These are phyloP conservation scores for Drosophila ananassae DNA, from an alignment of 1,140 invertebrate genomes.

Conservation along the genomic window DNA sequence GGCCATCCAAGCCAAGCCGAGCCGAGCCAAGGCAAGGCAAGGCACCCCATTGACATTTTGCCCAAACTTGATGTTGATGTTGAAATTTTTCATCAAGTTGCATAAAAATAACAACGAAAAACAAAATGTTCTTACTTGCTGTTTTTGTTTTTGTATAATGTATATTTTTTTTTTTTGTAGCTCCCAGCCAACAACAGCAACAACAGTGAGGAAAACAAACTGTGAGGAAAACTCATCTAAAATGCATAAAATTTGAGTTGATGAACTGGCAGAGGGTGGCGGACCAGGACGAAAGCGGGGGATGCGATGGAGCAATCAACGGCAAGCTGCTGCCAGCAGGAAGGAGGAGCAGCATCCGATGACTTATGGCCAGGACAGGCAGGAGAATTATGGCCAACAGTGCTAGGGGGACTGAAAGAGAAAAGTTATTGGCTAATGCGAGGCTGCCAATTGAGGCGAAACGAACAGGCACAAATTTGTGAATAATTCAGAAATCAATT, in stretches of 20 bases:
- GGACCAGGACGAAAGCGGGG: conserved; percentile 4
- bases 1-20: conserved; percentile 1
- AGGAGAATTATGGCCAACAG: conserved; percentile 10
- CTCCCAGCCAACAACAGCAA: conserved; percentile 32
- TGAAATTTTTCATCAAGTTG: conserved; percentile 83
- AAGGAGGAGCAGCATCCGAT: conserved; percentile 39
- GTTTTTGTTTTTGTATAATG: conserved; percentile 17
- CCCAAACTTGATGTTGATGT: conserved; percentile 82
- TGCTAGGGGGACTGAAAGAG: conserved; percentile 2
- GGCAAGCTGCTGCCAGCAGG: conserved; percentile 52
- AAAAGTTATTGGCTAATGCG: conserved; percentile 66
- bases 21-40: conserved; percentile 35
- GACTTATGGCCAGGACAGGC: conserved; percentile 55
- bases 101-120: conserved; percentile 79
- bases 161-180: conserved; percentile 15
- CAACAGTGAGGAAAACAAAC: conserved; percentile 67
- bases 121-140: conserved; percentile 40
- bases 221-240: conserved; percentile 81
- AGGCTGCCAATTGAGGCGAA: conserved; percentile 61
- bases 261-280: conserved; percentile 57
- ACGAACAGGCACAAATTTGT: conserved; percentile 47
- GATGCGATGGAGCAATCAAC: conserved; percentile 61
- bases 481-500: conserved; percentile 82
- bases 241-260: conserved; percentile 83
- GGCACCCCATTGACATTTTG: conserved; percentile 77